Conservation (phyloP, 37 sponge, comb jelly and placozoan genomes). For the Tethya wilhelma region DNA sequence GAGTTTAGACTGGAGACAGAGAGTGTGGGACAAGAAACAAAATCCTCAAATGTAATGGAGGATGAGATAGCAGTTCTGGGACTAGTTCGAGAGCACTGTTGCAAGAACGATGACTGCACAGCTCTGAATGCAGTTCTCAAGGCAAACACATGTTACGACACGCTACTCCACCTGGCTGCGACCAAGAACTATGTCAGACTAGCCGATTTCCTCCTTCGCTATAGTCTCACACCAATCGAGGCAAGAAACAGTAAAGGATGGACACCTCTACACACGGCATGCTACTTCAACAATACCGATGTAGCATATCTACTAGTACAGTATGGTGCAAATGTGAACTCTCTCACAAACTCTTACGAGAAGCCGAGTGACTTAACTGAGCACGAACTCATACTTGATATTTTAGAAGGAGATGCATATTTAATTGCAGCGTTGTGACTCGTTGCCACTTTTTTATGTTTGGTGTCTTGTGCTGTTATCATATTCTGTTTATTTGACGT, state of each 20-base stretch:
- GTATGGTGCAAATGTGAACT: constrained; percentile 43
- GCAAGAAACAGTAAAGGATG: constrained; percentile 55
- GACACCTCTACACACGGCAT: constrained; percentile 71
- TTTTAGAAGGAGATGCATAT: constrained; percentile 22
- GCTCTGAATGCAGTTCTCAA: constrained; percentile 39
- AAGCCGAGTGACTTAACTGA: constrained; percentile 59
- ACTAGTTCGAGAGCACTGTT: constrained; percentile 23
- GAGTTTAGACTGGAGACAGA: constrained; percentile 20
- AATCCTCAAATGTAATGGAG: background rate
- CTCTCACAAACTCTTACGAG: constrained; percentile 55
- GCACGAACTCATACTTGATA: constrained; percentile 44
- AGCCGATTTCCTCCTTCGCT: constrained; percentile 31
- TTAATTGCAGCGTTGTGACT: background rate
- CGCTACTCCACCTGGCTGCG: constrained; percentile 72
- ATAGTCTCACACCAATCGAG: constrained; percentile 20
- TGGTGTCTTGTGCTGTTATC: too few relatives aligned
- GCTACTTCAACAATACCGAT: constrained; percentile 60
- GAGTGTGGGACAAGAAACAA: background rate
- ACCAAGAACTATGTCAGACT: constrained; percentile 65
- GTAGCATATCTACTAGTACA: constrained; percentile 48
- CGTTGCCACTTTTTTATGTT: too few relatives aligned
- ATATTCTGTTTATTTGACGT: too few relatives aligned
- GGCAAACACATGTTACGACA: constrained; percentile 36
- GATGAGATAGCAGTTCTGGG: constrained; percentile 26
- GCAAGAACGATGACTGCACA: constrained; percentile 6